Percentiles rank a stretch among this genome's conserved stretches.
Evolutionary conservation across 1,140 invertebrate genomes (phyloP).

Genomic region (Drosophila persimilis): DNA sequence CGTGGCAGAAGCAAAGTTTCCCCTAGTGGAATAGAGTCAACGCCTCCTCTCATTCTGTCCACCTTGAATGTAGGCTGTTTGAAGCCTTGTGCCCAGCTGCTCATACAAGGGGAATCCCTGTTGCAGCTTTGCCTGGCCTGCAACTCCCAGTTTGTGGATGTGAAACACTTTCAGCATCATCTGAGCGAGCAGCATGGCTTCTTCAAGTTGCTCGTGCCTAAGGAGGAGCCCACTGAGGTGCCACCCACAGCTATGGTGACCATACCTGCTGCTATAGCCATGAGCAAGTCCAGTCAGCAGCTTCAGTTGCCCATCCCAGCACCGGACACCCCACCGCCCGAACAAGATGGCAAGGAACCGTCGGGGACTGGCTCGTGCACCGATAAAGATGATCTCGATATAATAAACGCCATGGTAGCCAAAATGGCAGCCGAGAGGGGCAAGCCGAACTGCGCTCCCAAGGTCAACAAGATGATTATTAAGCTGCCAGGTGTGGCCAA

Average conservation of each 20-base stretch:
- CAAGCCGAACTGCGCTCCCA: constrained; percentile 31
- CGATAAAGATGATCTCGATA: constrained; percentile 60
- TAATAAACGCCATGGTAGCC: constrained; percentile 59
- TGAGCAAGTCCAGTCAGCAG: constrained; percentile 26
- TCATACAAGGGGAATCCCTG: constrained; percentile 27
- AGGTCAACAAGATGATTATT: constrained; percentile 64
- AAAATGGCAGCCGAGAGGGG: constrained; percentile 49
- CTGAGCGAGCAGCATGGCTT: constrained; percentile 63
- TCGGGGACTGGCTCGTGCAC: neutral
- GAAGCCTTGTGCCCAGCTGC: constrained; percentile 57
- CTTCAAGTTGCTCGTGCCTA: constrained; percentile 63
- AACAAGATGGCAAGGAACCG: constrained; percentile 51
- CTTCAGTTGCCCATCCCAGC: constrained; percentile 50
- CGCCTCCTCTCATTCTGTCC: constrained; percentile 31
- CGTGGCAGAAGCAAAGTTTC: constrained; percentile 27
- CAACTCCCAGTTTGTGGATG: constrained; percentile 63
- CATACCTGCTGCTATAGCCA: constrained; percentile 45
- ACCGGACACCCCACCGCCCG: constrained; percentile 63
- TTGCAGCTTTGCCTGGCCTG: constrained; percentile 63
- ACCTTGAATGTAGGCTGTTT: constrained; percentile 25
- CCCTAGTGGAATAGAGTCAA: constrained; percentile 20
- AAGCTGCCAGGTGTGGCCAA: constrained; percentile 54
- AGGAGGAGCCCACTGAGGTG: constrained; percentile 56
- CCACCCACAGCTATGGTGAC: constrained; percentile 59
- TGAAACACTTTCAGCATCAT: constrained; percentile 57